Evolutionary conservation across 2,113 vertebrate genomes (phyloP).

Genomic region (Muntiacus reevesi): DNA sequence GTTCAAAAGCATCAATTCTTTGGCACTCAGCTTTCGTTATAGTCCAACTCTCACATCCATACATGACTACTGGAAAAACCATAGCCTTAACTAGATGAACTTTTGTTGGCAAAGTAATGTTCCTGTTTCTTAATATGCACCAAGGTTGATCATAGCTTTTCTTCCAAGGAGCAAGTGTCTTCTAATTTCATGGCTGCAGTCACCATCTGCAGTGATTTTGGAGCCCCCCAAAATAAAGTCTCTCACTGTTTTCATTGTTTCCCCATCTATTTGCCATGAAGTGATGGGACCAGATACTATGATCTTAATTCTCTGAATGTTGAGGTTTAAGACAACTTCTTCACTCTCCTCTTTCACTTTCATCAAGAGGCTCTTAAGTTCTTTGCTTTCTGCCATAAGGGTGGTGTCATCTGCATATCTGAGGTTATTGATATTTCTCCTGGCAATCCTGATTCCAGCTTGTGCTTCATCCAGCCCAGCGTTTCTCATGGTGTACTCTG

Average conservation of each 20-base stretch:
- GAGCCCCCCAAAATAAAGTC: fast-evolving
- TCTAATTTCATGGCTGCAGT: background rate
- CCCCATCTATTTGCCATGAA: background rate
- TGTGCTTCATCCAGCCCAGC: background rate
- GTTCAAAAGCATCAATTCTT: background rate
- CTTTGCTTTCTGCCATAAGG: background rate
- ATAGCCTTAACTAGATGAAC: background rate
- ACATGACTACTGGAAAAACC: background rate
- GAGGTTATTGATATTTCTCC: background rate
- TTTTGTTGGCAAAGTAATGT: background rate
- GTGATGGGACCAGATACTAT: background rate
- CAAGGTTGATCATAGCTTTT: background rate
- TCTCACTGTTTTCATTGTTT: background rate
- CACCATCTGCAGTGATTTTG: background rate
- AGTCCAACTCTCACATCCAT: background rate
- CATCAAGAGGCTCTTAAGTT: background rate
- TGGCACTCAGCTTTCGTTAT: background rate
- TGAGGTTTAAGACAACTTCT: background rate
- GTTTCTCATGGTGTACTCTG: background rate
- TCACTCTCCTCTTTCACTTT: background rate
- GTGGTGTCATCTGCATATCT: background rate
- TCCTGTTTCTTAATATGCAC: background rate
- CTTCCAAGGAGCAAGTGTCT: background rate
- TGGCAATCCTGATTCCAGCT: background rate
- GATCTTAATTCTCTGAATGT: background rate